Percentiles rank a stretch among this genome's conserved stretches.
Conservation (phyloP, 2,113 vertebrate genomes). For the Seriola aureovittata region DNA sequence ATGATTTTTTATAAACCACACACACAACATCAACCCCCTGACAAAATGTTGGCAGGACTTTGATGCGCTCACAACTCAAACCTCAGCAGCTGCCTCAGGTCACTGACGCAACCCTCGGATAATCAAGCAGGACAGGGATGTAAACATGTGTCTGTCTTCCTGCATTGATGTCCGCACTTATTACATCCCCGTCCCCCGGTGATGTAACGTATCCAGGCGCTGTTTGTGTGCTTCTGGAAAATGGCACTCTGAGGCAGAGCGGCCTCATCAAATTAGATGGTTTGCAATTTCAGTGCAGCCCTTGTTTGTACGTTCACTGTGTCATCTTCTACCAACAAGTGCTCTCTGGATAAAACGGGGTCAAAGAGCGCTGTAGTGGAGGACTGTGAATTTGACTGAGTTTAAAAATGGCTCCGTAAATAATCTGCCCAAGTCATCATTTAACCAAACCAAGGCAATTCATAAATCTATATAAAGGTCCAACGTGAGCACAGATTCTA, state of each 20-base stretch:
- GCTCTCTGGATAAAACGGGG: not conserved
- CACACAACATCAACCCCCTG: constrained; percentile 16
- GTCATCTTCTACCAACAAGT: not conserved
- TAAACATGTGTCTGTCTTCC: constrained; percentile 32
- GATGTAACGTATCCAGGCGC: constrained; percentile 52
- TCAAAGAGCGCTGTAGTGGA: not conserved
- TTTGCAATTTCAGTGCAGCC: constrained; percentile 40
- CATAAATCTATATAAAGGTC: too few species aligned
- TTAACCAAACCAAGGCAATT: too few species aligned
- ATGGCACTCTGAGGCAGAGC: constrained; percentile 27
- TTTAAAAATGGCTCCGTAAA: not conserved
- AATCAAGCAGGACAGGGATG: constrained; percentile 54
- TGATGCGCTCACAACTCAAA: constrained; percentile 42
- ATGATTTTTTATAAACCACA: not conserved
- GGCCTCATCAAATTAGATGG: constrained; percentile 43
- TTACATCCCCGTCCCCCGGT: constrained; percentile 39
- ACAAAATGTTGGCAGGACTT: constrained; percentile 44
- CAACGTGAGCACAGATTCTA: not conserved
- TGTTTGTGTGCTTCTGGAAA: constrained; percentile 31
- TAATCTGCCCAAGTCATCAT: not conserved
- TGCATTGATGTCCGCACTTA: constrained; percentile 43
- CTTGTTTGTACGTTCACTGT: constrained; percentile 3
- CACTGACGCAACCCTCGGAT: constrained; percentile 54
- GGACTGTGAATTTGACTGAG: not conserved
- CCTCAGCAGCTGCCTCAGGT: constrained; percentile 29